Evolutionary conservation across 64 coral and sea anemone species (phyloP).

Genomic region (Stichodactyla helianthus): DNA sequence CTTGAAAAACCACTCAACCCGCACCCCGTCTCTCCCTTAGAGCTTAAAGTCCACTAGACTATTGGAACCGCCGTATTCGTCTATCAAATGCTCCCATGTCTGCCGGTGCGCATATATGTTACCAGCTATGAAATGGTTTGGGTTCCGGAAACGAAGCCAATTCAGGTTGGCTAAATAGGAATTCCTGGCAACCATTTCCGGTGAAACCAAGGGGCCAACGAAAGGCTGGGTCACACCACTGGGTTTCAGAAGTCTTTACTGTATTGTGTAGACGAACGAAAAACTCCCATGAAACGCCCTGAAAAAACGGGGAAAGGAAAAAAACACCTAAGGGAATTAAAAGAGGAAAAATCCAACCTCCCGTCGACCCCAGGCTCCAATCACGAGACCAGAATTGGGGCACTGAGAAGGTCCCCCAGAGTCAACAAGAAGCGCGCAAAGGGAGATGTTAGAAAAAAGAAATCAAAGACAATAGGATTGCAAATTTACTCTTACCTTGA

Average conservation of each 20-base stretch:
- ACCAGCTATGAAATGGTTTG: slow-evolving; percentile 22
- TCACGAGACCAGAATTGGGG: slow-evolving; percentile 26
- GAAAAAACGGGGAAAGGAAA: not conserved
- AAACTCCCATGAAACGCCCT: not conserved
- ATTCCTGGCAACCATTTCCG: not conserved
- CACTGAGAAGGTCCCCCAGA: slow-evolving; percentile 14
- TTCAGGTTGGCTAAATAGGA: not conserved
- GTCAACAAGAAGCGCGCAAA: slow-evolving; percentile 36
- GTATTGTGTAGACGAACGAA: not conserved
- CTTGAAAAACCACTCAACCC: slow-evolving; percentile 16
- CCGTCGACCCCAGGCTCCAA: slow-evolving; percentile 22
- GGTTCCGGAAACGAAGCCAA: slow-evolving; percentile 3
- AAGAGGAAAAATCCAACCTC: slow-evolving; percentile 20
- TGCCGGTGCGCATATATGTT: slow-evolving; percentile 13
- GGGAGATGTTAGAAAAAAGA: not conserved
- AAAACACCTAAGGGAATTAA: not conserved
- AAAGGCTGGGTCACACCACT: slow-evolving; percentile 16
- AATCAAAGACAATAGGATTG: not conserved
- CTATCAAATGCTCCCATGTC: slow-evolving; percentile 14
- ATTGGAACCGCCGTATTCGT: not conserved
- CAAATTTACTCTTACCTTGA: not conserved
- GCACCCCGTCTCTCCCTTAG: slow-evolving; percentile 15
- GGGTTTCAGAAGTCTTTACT: not conserved
- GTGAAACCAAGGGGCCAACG: slow-evolving; percentile 7
- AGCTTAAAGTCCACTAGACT: not conserved